A percentile compares a stretch with the other conserved stretches of the same genome.
These are phyloP conservation scores for Mnemiopsis leidyi DNA, from an alignment of 37 sponge, comb jelly and placozoan species.

Conservation along the genomic window DNA sequence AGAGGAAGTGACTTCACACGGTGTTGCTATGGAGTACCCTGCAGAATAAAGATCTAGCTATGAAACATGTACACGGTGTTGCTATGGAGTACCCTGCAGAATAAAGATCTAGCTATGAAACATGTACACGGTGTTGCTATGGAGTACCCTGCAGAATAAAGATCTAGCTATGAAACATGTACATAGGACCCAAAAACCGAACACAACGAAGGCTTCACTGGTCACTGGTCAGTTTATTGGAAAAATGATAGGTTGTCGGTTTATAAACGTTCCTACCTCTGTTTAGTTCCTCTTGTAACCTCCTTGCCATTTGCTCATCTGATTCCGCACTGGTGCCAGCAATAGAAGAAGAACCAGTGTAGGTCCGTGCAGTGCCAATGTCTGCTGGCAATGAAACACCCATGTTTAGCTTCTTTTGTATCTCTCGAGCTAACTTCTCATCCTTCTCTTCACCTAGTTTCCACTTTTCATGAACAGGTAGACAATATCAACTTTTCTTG, in stretches of 20 bases:
- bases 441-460: conserved; percentile 38
- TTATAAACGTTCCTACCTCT: not conserved
- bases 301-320: conserved; percentile 23
- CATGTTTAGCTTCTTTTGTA: conserved; percentile 30
- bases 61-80: not conserved
- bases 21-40: not conserved
- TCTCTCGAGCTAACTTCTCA: not conserved
- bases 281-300: conserved; percentile 2
- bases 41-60: not conserved
- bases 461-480: too few species aligned
- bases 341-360: not conserved
- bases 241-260: too few species aligned
- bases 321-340: not conserved
- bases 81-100: not conserved
- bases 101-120: too few species aligned
- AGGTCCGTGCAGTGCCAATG: not conserved
- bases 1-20: not conserved
- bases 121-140: not conserved
- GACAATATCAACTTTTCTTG: too few species aligned
- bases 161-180: too few species aligned
- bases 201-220: too few species aligned
- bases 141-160: not conserved
- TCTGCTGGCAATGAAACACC: not conserved
- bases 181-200: too few species aligned
- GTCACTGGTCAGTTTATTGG: too few species aligned